phyloP scores from a whole-genome alignment of 2,113 vertebrate species.

The Tretioscincus oriximinensis region DNA sequence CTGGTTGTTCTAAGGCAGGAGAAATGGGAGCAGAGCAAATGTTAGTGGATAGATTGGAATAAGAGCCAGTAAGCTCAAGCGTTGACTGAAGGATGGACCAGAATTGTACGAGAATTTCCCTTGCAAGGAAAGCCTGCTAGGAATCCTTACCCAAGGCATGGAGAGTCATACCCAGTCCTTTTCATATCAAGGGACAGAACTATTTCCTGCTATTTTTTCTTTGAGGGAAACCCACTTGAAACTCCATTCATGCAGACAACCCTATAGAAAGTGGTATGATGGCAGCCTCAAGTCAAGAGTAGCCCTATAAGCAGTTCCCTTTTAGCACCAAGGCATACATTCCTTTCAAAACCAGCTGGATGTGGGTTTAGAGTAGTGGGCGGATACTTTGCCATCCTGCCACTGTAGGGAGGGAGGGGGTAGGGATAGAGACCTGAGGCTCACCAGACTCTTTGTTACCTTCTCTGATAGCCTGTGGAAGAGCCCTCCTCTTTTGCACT shows the following conservation, averaged over 20 bases:
- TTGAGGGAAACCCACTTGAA: too few relatives aligned
- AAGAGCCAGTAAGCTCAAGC: not conserved
- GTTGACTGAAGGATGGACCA: not conserved
- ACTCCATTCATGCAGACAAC: not conserved
- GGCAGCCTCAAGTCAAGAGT: not conserved
- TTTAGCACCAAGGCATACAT: not conserved
- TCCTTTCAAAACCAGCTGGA: too few relatives aligned
- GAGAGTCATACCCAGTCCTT: not conserved
- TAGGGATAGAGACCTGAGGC: not conserved
- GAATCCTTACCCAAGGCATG: not conserved
- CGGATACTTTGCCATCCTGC: too few relatives aligned
- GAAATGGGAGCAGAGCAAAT: not conserved
- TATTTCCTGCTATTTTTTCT: not conserved
- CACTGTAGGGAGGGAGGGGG: constrained; percentile 1
- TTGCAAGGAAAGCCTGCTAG: not conserved
- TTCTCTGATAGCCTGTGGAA: constrained; percentile 24
- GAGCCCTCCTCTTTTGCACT: not conserved
- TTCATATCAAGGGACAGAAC: not conserved
- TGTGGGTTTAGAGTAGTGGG: not conserved
- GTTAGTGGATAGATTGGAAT: not conserved
- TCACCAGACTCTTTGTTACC: constrained; percentile 10
- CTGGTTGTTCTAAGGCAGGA: constrained; percentile 5
- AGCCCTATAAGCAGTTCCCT: not conserved
- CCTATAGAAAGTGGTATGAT: not conserved
- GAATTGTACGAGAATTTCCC: not conserved